Evolutionary conservation across 2,888 invertebrate species (phyloP).

Genomic region (Zeuzera pyrina): DNA sequence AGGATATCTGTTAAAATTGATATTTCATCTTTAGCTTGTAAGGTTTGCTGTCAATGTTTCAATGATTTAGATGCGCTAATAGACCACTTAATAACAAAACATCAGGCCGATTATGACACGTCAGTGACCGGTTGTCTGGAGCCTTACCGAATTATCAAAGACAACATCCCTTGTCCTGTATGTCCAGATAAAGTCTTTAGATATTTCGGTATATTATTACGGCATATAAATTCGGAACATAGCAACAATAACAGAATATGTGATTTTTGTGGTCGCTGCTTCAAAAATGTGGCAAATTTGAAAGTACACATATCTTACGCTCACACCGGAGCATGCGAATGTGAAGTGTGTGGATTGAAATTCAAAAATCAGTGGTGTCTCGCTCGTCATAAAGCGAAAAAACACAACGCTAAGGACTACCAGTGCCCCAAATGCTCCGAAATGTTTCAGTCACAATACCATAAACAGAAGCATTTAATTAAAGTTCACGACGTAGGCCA

Average conservation of each 20-base stretch:
- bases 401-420: constrained; percentile 50
- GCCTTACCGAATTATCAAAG: constrained; percentile 45
- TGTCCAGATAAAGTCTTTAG: constrained; percentile 41
- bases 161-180: constrained; percentile 49
- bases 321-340: constrained; percentile 47
- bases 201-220: constrained; percentile 46
- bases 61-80: constrained; percentile 36
- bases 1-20: constrained; percentile 50
- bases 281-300: constrained; percentile 42
- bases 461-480: constrained; percentile 67
- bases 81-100: constrained; percentile 45
- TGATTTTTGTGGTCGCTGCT: constrained; percentile 53
- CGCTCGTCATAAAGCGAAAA: constrained; percentile 49
- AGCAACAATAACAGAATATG: constrained; percentile 56
- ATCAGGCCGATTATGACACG: constrained; percentile 50
- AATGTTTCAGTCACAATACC: constrained; percentile 63
- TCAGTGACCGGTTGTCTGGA: constrained; percentile 43
- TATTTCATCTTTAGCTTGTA: constrained; percentile 41
- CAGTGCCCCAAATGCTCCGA: constrained; percentile 57
- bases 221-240: constrained; percentile 54
- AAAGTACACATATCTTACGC: constrained; percentile 48
- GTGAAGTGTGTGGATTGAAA: constrained; percentile 42
- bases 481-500: constrained; percentile 58
- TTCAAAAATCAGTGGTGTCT: constrained; percentile 53
- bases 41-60: constrained; percentile 34